Base-by-base conservation (phyloP, 2,888 invertebrate genomes). In the Leucophora obtusa region DNA sequence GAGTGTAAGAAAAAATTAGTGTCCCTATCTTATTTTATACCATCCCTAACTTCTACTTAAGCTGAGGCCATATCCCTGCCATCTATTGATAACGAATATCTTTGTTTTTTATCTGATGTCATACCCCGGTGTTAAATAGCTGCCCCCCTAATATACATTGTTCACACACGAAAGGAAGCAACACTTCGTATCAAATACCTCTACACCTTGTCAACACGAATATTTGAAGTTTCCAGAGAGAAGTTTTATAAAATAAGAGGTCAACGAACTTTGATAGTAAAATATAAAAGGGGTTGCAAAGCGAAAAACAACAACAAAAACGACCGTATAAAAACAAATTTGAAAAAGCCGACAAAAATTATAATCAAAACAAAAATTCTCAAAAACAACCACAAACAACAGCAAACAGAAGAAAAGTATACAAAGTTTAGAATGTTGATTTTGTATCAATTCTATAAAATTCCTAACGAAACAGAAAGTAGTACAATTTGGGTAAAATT, bases 281-380 rank as follows among this genome's bases (percentile, higher is more conserved):
- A 51, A 70, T n/a, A 24, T 8, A 47, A n/a, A 6, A n/a, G n/a
- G 43, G 43, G 43, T 47, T n/a, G 43, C 18, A 38, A 24, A 50
- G 28, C 9, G 62, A 28, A 28, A 47, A 33, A 28, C 2, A 14
- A 47, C n/a, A 14, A n/a, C 43, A 47, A n/a, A 47, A 47, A 2
- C 4, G 4, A 47, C 11, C 43, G n/a, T n/a, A 14, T 47, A 47
- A 47, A 38, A 50, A 15, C 51, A 70, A 53, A 38, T 38, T 24
- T 8, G 21, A 56, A 70, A 21, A 28, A 21, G 28, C 54, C 43
- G 17, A 72, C 33, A 56, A 63, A 72, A 51, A 50, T 15, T 21
- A 47, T 15, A 28, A 73, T 1, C 58, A 73, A 58, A 73, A 65
- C 58, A 73, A 73, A 72, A 17, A 47, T 35, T 35, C n/a, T 35